Conservation (phyloP, 2,888 invertebrate species). For the Drosophila rubida region DNA sequence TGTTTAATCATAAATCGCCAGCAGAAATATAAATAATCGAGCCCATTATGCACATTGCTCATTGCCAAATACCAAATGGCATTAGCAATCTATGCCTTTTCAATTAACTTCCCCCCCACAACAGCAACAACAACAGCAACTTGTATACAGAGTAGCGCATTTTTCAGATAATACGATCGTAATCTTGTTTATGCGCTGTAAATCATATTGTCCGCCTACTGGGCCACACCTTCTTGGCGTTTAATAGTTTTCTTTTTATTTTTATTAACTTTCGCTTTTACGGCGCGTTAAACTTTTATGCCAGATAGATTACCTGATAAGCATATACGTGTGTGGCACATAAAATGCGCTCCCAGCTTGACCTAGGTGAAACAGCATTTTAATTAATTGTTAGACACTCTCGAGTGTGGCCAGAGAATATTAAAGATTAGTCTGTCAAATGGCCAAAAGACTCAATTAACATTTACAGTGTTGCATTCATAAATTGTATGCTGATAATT, state of each 20-base stretch:
- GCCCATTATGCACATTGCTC: constrained; percentile 44
- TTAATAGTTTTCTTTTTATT: constrained; percentile 1
- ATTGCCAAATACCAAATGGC: background rate
- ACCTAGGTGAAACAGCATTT: background rate
- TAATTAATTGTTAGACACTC: background rate
- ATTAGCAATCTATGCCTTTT: constrained; percentile 26
- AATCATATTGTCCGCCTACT: background rate
- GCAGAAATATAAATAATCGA: constrained; percentile 38
- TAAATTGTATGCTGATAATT: no score
- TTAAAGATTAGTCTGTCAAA: no score
- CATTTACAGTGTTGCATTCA: no score
- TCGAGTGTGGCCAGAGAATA: no score
- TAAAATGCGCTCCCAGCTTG: background rate
- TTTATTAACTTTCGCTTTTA: background rate
- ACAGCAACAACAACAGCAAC: background rate
- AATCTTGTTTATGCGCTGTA: background rate
- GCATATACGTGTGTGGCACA: background rate
- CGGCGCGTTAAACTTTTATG: constrained; percentile 7
- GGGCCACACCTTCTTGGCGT: background rate
- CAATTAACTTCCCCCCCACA: constrained; percentile 24
- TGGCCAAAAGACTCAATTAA: no score
- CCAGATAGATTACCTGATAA: constrained; percentile 11
- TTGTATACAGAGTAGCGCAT: background rate
- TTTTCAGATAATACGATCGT: background rate
- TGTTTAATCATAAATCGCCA: constrained; percentile 45